Conservation (phyloP, 2,113 vertebrate genomes). For the Dasyprocta punctata region DNA sequence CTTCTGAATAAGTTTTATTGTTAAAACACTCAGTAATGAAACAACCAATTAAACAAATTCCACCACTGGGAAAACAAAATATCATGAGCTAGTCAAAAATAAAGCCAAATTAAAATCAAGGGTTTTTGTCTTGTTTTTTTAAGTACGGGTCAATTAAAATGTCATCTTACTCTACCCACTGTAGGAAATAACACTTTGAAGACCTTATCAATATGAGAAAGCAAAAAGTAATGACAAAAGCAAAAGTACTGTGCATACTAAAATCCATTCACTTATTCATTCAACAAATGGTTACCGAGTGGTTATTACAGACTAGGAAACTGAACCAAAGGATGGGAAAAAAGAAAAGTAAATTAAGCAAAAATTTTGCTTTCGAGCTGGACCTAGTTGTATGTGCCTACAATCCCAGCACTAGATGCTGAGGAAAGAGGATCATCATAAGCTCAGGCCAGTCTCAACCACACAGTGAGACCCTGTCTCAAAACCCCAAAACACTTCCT, state of each 20-base stretch:
- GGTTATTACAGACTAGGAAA: neutral
- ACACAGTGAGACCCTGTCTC: neutral
- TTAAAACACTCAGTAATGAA: slow-evolving; percentile 16
- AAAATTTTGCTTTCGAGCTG: slow-evolving; percentile 22
- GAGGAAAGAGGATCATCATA: neutral
- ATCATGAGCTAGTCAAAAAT: neutral
- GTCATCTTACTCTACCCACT: neutral
- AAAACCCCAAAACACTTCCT: neutral
- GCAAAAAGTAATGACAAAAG: slow-evolving; percentile 21
- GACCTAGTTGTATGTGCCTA: neutral
- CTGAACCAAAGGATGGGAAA: neutral
- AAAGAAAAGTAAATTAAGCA: neutral
- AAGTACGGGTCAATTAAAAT: slow-evolving; percentile 40
- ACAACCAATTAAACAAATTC: neutral
- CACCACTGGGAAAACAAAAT: slow-evolving; percentile 15
- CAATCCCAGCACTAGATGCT: neutral
- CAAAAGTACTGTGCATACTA: neutral
- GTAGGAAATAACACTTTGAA: slow-evolving; percentile 37
- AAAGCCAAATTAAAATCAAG: slow-evolving; percentile 16
- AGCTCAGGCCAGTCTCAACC: neutral
- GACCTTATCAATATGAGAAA: neutral
- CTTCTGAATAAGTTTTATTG: slow-evolving; percentile 37
- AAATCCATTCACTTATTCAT: neutral
- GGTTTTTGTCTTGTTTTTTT: neutral
- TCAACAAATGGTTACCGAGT: slow-evolving; percentile 20